Evolutionary conservation across 2,113 vertebrate species (phyloP).

Genomic region (Aplodontia rufa): DNA sequence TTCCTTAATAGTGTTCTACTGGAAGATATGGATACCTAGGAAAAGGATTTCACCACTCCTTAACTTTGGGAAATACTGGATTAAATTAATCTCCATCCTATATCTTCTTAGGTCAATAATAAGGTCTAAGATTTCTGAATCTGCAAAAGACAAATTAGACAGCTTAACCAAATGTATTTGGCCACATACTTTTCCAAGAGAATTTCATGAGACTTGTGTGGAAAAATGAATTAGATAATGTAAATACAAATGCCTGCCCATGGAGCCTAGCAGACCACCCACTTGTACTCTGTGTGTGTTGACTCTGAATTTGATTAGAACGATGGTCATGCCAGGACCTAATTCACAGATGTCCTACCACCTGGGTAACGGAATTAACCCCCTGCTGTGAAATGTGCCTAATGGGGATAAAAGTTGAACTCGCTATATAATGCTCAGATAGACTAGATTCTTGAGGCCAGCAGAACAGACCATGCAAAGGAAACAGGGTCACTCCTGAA

Average conservation of each 20-base stretch:
- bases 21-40: neutral
- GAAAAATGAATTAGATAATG: neutral
- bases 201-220: neutral
- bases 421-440: neutral
- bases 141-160: neutral
- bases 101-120: neutral
- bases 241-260: neutral
- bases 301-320: slow-evolving; percentile 3
- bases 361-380: neutral
- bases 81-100: neutral
- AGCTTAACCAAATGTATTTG: neutral
- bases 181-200: neutral
- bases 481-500: neutral
- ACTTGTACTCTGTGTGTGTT: neutral
- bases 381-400: neutral
- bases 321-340: neutral
- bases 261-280: neutral
- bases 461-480: neutral
- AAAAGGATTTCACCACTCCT: neutral
- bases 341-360: neutral
- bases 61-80: neutral
- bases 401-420: neutral
- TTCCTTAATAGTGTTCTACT: neutral
- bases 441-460: neutral
- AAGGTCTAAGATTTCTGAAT: neutral